Evolutionary conservation across 2,797 vertebrate genomes (phyloP).

Genomic region (Crocodylus rhombifer): DNA sequence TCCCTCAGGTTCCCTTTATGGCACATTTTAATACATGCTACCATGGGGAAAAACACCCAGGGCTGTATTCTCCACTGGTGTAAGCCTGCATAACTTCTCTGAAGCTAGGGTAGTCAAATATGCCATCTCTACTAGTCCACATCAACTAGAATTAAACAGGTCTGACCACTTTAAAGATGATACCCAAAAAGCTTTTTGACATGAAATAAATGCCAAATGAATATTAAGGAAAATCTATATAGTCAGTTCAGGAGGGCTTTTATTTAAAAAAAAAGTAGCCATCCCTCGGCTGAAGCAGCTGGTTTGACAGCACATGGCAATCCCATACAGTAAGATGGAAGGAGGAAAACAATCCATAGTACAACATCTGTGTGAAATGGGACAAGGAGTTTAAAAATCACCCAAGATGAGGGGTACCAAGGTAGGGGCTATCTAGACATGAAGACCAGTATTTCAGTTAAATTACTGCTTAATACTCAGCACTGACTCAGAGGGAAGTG

Average conservation of each 20-base stretch:
- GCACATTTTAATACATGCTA: background rate
- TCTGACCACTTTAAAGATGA: background rate
- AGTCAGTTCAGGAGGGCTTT: background rate
- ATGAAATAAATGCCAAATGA: background rate
- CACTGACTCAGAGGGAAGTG: background rate
- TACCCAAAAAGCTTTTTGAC: background rate
- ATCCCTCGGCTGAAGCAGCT: background rate
- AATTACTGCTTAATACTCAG: background rate
- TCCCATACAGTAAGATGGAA: background rate
- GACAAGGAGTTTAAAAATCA: too few species aligned
- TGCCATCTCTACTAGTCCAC: too few species aligned
- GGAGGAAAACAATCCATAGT: background rate
- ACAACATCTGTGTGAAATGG: too few species aligned
- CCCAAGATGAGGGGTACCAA: background rate
- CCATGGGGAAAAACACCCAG: accelerated
- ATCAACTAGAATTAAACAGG: background rate
- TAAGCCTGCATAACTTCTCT: background rate
- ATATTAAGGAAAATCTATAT: background rate
- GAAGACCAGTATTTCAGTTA: background rate
- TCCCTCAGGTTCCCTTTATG: background rate
- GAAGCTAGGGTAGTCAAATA: background rate
- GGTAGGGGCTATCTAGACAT: background rate
- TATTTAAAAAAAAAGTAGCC: accelerated
- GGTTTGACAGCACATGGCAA: background rate
- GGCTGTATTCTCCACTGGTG: background rate